Percentiles rank a stretch among this genome's conserved stretches.
These are phyloP conservation scores for Dromococcyx pavoninus DNA, from an alignment of 2,797 vertebrate genomes.

Conservation along the genomic window DNA sequence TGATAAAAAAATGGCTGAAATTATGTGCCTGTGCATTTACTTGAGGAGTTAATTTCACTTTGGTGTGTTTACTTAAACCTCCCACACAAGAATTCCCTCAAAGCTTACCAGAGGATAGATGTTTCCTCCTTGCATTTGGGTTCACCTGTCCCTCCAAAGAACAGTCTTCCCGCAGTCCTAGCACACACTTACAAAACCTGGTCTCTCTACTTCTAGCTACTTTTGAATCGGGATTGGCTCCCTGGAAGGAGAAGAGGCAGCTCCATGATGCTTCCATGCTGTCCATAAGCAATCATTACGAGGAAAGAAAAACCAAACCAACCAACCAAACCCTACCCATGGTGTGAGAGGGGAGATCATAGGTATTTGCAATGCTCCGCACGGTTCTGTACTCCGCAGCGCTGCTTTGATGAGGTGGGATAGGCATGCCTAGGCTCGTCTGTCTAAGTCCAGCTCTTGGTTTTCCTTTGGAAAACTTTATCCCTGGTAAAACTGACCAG, in stretches of 20 bases:
- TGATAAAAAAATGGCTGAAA: background rate
- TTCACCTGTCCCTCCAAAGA: background rate
- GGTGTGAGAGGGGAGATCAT: fast-evolving
- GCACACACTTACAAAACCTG: background rate
- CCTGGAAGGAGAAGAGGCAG: background rate
- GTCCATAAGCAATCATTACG: background rate
- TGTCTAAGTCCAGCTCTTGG: background rate
- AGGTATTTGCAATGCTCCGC: background rate
- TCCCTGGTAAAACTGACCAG: background rate
- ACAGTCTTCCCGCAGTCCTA: background rate
- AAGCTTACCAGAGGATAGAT: background rate
- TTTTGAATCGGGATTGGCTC: background rate
- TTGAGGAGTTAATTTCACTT: background rate
- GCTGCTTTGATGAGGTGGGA: background rate
- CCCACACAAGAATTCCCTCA: background rate
- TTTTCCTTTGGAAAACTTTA: background rate
- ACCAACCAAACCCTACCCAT: background rate
- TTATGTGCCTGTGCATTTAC: background rate
- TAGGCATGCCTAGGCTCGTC: background rate
- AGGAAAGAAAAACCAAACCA: background rate
- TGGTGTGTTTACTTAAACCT: background rate
- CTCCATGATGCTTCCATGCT: background rate
- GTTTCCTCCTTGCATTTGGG: background rate
- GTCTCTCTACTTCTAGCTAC: background rate
- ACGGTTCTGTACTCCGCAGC: background rate